Evolutionary conservation across 2,888 invertebrate genomes (phyloP).

Genomic region (Buathra laborator): DNA sequence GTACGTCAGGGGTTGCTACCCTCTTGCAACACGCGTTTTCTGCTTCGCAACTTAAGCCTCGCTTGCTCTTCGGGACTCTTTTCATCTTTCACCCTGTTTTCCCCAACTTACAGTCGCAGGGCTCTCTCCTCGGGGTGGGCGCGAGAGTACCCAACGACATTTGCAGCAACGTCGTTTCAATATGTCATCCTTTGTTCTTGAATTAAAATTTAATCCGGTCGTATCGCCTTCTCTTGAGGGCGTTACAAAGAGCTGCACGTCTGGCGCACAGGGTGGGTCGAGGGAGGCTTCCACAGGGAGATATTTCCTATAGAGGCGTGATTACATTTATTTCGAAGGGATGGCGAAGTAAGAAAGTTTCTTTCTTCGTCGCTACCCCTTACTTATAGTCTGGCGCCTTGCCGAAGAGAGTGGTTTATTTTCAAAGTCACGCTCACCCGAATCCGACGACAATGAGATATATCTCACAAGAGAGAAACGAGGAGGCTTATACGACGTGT

Average conservation of each 20-base stretch:
- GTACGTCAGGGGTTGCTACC: constrained; percentile 67
- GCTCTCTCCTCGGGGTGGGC: constrained; percentile 35
- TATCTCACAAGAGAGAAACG: constrained; percentile 20
- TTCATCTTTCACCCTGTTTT: constrained; percentile 57
- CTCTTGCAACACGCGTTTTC: constrained; percentile 64
- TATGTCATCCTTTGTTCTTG: constrained; percentile 84
- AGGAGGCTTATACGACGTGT: constrained; percentile 33
- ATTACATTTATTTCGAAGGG: constrained; percentile 80
- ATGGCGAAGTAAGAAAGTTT: constrained; percentile 23
- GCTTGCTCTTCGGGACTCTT: constrained; percentile 57
- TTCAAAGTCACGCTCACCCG: constrained; percentile 66
- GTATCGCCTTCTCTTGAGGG: constrained; percentile 67
- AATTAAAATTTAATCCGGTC: constrained; percentile 84
- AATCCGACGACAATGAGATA: constrained; percentile 61
- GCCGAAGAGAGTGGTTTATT: constrained; percentile 71
- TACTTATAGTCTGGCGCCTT: constrained; percentile 70
- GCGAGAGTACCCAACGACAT: constrained; percentile 71
- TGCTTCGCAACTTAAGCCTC: constrained; percentile 34
- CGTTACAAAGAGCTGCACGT: constrained; percentile 11
- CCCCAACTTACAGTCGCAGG: constrained; percentile 44
- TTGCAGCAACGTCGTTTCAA: constrained; percentile 80
- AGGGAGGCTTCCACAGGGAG: constrained; percentile 23
- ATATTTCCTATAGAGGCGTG: constrained; percentile 68
- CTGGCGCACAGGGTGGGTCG: constrained; percentile 17
- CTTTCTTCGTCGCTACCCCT: constrained; percentile 39